Evolutionary conservation across 2,113 vertebrate genomes (phyloP), one percentile per base, ranked within the genome.

Genomic region (Euleptes europaea): DNA sequence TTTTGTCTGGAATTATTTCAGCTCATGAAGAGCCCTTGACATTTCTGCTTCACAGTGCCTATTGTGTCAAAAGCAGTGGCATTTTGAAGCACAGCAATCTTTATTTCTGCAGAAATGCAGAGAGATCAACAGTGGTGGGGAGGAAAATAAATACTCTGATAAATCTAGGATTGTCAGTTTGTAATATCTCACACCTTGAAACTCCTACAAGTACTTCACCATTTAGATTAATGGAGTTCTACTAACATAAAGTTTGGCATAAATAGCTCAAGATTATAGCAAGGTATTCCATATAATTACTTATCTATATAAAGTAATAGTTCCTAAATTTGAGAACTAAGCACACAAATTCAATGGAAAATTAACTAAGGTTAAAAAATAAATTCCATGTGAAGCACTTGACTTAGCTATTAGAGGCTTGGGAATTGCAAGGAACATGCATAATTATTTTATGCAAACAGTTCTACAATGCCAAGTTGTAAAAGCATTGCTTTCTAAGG

Each of bases 81-180:
- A 89, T 40, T 74, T 86, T 0, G 0, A 33, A 80, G 0, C 1
- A 8, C 65, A 85, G 76, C 5, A 40, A 14, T 82, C n/a, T 86
- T 82, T 7, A 66, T 74, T 79, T 83, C 28, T 72, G n/a, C 83
- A 65, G 67, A 38, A 82, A 26, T 42, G 17, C 3, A 54, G 40
- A 0, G 28, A 28, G 0, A 0, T 0, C 31, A 57, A 78, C 23
- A 63, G 42, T 82, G 70, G 7, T 0, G 57, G 1, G 69, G 49
- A 38, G 12, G 38, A 69, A 47, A 42, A 77, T n/a, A 67, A 28
- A 51, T 26, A 26, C 54, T 8, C 12, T 6, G 2, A n/a, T 60
- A n/a, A 40, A 35, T 47, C 8, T 4, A 40, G 26, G 21, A 35
- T 38, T 19, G 1, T 69, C 5, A 4, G 13, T 38, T 26, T 63